A percentile compares a stretch with the other conserved stretches of the same genome.
These are phyloP conservation scores for Cataglyphis hispanica DNA, from an alignment of 1,140 invertebrate genomes.

Conservation along the genomic window DNA sequence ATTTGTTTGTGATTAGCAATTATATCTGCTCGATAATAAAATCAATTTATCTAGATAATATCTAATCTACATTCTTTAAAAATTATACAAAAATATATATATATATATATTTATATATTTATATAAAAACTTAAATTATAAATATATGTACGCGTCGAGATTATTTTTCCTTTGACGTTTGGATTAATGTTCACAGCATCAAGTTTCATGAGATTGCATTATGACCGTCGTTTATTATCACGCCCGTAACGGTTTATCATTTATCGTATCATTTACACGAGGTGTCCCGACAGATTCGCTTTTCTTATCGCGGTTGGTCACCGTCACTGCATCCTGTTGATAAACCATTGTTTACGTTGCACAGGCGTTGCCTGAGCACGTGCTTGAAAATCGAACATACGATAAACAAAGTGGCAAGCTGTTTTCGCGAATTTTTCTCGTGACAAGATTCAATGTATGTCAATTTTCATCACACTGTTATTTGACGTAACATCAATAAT, in stretches of 20 bases:
- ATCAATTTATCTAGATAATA: not conserved
- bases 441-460: too few relatives aligned
- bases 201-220: not conserved
- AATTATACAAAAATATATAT: too few relatives aligned
- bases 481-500: not conserved
- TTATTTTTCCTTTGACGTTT: not conserved
- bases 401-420: not conserved
- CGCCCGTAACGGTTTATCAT: slow-evolving; percentile 55
- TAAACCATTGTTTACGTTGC: slow-evolving; percentile 72
- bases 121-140: not conserved
- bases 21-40: not conserved
- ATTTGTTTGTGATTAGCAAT: not conserved
- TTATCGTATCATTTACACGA: slow-evolving; percentile 34
- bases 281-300: slow-evolving; percentile 57
- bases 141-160: not conserved
- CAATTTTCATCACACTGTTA: not conserved
- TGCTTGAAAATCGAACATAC: slow-evolving; percentile 48
- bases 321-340: slow-evolving; percentile 64
- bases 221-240: not conserved
- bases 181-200: slow-evolving; percentile 4
- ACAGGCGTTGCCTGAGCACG: slow-evolving; percentile 45
- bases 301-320: slow-evolving; percentile 62
- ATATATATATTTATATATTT: not conserved
- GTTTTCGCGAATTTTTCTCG: not conserved
- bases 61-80: too few relatives aligned